These are phyloP conservation scores for Butastur rufipennis DNA, from an alignment of 2,113 vertebrate genomes.

Conservation along the genomic window DNA sequence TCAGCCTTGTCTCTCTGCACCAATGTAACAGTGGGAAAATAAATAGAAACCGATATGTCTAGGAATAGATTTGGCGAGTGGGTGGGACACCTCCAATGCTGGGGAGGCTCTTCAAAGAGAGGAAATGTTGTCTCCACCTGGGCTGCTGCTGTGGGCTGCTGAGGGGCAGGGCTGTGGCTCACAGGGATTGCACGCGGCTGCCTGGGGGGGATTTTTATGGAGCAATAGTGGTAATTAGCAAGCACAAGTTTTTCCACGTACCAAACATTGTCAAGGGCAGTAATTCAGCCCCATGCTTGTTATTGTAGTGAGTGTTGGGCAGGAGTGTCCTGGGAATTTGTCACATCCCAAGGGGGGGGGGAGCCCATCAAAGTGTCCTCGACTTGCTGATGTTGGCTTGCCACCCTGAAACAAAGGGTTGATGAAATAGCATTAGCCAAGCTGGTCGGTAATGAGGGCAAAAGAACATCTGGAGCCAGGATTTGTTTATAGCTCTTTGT, in stretches of 20 bases:
- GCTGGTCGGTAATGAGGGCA: conserved; percentile 52
- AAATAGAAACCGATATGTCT: conserved; percentile 41
- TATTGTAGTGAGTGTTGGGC: conserved; percentile 40
- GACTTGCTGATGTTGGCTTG: conserved; percentile 59
- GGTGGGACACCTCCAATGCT: background rate
- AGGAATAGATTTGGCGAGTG: conserved; percentile 20
- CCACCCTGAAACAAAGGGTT: conserved; percentile 57
- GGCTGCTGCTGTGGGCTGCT: background rate
- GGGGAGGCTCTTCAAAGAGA: conserved; percentile 14
- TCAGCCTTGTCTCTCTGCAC: background rate
- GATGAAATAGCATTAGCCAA: conserved; percentile 55
- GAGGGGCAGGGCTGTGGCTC: background rate
- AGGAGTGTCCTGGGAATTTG: conserved; percentile 57
- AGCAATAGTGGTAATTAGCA: conserved; percentile 16
- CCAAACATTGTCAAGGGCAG: conserved; percentile 53
- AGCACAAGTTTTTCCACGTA: conserved; percentile 64
- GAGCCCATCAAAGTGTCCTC: conserved; percentile 37
- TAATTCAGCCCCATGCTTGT: conserved; percentile 32
- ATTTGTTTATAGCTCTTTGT: conserved; percentile 59
- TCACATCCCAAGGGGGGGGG: background rate
- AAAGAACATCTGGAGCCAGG: conserved; percentile 46
- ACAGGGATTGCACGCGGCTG: background rate
- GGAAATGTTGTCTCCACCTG: background rate
- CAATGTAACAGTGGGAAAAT: background rate
- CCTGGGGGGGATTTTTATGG: background rate